Evolutionary conservation across 30 jellyfish, hydroid and myxozoan species (phyloP).

Genomic region (Pelagia noctiluca): DNA sequence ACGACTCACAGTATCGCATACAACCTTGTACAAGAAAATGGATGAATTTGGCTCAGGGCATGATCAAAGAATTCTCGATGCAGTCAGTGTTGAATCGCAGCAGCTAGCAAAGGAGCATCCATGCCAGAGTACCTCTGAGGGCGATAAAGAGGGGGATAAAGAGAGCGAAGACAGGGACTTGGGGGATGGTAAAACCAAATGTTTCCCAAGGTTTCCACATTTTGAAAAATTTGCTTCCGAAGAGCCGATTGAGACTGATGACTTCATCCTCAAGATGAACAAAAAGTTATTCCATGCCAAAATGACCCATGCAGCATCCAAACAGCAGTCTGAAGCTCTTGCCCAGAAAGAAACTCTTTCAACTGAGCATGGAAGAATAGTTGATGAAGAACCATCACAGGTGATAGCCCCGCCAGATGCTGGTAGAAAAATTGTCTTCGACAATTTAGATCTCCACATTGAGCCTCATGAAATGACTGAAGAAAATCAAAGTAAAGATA

Average conservation of each 20-base stretch:
- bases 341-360: conserved; percentile 34
- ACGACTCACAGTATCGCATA: too few species aligned
- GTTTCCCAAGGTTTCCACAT: conserved; percentile 16
- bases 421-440: too few species aligned
- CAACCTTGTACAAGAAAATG: too few species aligned
- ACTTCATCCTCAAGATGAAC: conserved; percentile 18
- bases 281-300: conserved; percentile 19
- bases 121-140: too few species aligned
- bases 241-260: too few species aligned
- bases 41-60: too few species aligned
- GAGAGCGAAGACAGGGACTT: too few species aligned
- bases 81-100: not conserved
- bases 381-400: conserved; percentile 24
- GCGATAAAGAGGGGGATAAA: too few species aligned
- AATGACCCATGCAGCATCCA: conserved; percentile 33
- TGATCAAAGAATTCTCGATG: too few species aligned
- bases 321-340: conserved; percentile 26
- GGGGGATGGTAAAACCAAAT: too few species aligned
- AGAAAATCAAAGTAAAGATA: conserved; percentile 30
- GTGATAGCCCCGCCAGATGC: not conserved
- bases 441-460: conserved; percentile 20
- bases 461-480: conserved; percentile 36
- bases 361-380: conserved; percentile 21
- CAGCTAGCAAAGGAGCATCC: too few species aligned
- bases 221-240: conserved; percentile 27